Base-by-base conservation (phyloP, 2,113 vertebrate genomes). In the Pollimyrus isidori region DNA sequence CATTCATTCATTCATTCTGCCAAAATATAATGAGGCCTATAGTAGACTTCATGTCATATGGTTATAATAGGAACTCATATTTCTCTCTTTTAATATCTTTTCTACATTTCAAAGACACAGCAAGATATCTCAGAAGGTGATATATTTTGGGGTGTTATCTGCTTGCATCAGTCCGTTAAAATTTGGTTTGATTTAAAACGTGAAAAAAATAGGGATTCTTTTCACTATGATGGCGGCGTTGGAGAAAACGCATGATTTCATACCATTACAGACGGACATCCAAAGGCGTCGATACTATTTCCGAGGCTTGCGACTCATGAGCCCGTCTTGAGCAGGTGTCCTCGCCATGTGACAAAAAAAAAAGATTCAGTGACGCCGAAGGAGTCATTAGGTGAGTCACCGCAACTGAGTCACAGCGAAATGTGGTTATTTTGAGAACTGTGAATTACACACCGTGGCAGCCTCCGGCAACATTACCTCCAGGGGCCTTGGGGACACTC, bases 311-410 rank as follows among this genome's bases (percentile, higher is more conserved):
- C 35, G 23, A 30, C 84, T 86, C 26, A 11, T 56, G 76, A 76
- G 80, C 21, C 52, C 6, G 30, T 85, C 80, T 49, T 88, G 49
- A 88, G 62, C 87, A 90, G 87, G 89, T 90, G 89, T 88, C 42
- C 82, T 65, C 52, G 6, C n/a, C 53, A 56, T 73, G 80, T 86
- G 56, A 85, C 82, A 42, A n/a, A 80, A 90, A 46, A 26, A 80
- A 90, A 48, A 85, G 87, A 73, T 86, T 90, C 89, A 85, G 87
- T 84, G 13, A 86, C 53, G 56, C 26, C 39, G n/a, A 85, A 46
- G 80, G 48, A 76, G 76, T 87, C 85, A 87, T 52, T 42, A 87
- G 23, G 39, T 87, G 46, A 87, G 49, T 90, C 69, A 87, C 49
- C 45, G 10, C 73, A 7, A 83, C 73, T 89, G 88, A 89, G 88